phyloP scores from a whole-genome alignment of 2,797 vertebrate species.

The Molossus molossus region DNA sequence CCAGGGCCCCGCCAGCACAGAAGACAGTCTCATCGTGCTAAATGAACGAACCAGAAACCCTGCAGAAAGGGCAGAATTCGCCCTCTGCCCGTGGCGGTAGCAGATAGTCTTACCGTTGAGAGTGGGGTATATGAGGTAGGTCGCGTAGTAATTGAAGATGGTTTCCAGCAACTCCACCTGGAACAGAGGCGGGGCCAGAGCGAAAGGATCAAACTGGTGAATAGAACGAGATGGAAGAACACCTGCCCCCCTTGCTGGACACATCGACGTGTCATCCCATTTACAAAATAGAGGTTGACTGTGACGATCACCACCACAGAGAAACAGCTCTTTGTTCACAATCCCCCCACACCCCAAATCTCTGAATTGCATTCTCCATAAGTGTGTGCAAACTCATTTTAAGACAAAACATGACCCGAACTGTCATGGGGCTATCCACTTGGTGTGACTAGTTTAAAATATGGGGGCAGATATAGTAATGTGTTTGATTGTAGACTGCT shows the following conservation, averaged over 20 bases:
- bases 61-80: not conserved
- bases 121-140: slow-evolving; percentile 64
- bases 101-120: slow-evolving; percentile 86
- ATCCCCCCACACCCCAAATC: not conserved
- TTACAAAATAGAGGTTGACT: not conserved
- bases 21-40: not conserved
- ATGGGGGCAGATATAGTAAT: not conserved
- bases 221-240: not conserved
- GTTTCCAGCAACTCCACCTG: slow-evolving; percentile 83
- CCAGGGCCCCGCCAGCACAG: not conserved
- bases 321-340: not conserved
- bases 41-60: not conserved
- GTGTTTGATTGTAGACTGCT: not conserved
- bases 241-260: not conserved
- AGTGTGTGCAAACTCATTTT: not conserved
- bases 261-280: not conserved
- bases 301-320: not conserved
- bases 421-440: not conserved
- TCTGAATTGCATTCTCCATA: not conserved
- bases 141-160: slow-evolving; percentile 76
- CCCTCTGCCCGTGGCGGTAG: not conserved
- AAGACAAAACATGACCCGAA: not conserved
- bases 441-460: not conserved
- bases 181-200: not conserved
- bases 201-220: not conserved